Percentiles rank a stretch among this genome's conserved stretches.
phyloP scores from a whole-genome alignment of 2,888 invertebrate genomes.

The Chrysolina haemoptera region DNA sequence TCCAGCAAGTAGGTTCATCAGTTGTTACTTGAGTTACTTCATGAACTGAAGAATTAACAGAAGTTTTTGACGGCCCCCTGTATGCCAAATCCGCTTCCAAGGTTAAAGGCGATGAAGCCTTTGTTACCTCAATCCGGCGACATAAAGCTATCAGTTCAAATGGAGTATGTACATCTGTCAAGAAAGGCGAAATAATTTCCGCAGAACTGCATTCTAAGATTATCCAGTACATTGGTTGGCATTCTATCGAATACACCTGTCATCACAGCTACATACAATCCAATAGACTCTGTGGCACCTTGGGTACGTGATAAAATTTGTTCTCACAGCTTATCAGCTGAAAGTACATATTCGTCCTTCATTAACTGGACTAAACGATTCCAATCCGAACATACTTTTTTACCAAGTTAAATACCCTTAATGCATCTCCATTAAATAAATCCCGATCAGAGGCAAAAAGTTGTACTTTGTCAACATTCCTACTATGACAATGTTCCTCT shows the following conservation, averaged over 20 bases:
- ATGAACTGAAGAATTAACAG: not conserved
- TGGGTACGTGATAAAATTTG: slow-evolving; percentile 23
- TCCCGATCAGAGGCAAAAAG: slow-evolving; percentile 35
- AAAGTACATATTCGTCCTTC: too few relatives aligned
- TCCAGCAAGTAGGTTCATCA: not conserved
- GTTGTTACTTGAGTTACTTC: not conserved
- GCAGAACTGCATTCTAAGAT: not conserved
- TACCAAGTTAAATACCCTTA: slow-evolving; percentile 46
- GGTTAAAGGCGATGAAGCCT: not conserved
- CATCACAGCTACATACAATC: slow-evolving; percentile 40
- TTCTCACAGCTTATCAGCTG: too few relatives aligned
- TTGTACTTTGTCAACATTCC: slow-evolving; percentile 24
- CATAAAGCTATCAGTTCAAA: not conserved
- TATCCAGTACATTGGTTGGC: not conserved
- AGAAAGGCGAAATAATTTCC: not conserved
- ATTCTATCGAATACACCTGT: slow-evolving; percentile 30
- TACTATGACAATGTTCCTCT: slow-evolving; percentile 16
- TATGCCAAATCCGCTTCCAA: not conserved
- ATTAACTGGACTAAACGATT: too few relatives aligned
- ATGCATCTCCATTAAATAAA: slow-evolving; percentile 34
- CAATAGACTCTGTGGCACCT: slow-evolving; percentile 39
- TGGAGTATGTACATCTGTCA: not conserved
- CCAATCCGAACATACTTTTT: too few relatives aligned
- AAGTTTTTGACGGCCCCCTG: too few relatives aligned
- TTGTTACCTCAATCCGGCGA: slow-evolving; percentile 6